Evolutionary conservation across 1,140 invertebrate genomes (phyloP), one percentile per base, ranked within the genome.

Genomic region (Cecropterus lyciades): DNA sequence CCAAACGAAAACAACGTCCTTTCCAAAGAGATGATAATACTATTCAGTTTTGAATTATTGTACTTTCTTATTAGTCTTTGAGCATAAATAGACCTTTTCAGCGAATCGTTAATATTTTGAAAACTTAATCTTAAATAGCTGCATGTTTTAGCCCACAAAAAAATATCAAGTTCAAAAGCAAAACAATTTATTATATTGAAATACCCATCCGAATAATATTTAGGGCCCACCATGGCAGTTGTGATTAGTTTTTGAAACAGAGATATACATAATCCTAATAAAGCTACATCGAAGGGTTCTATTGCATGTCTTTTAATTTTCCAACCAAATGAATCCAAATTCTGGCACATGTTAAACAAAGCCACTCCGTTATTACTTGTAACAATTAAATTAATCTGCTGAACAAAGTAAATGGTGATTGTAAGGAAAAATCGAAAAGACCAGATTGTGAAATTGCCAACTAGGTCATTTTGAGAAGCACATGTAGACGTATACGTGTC

Each of bases 111-210:
- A 3, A 55, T 17, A 17, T 55, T 55, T 55, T 55, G 15, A 17
- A 55, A 40, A 40, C 52, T 55, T 8, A 37, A 40, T 16, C 15
- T 16, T 11, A 55, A 40, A 16, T 40, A 55, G 27, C 14, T 40
- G 17, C 52, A 55, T 17, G 27, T 55, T 40, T 17, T 55, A 5
- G 30, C 7, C 52, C 52, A 55, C 15, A 55, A 17, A 13, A 55
- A 16, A 55, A 55, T 55, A 3, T 55, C 52, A 14, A 55, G n/a
- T 55, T 55, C 52, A 7, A 55, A 40, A 7, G 52, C 15, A 16
- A 55, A 40, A 20, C 6, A 40, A 6, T 14, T 33, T 6, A 17
- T 14, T 55, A 55, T 16, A 16, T 17, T 40, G 11, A 40, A 40
- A 40, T 40, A 40, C 0, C 30, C 15, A n/a, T 37, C 37, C 11